A percentile compares a stretch with the other conserved stretches of the same genome.
These are phyloP conservation scores for Dicrostonyx torquatus DNA, from an alignment of 2,797 vertebrate genomes.

Conservation along the genomic window DNA sequence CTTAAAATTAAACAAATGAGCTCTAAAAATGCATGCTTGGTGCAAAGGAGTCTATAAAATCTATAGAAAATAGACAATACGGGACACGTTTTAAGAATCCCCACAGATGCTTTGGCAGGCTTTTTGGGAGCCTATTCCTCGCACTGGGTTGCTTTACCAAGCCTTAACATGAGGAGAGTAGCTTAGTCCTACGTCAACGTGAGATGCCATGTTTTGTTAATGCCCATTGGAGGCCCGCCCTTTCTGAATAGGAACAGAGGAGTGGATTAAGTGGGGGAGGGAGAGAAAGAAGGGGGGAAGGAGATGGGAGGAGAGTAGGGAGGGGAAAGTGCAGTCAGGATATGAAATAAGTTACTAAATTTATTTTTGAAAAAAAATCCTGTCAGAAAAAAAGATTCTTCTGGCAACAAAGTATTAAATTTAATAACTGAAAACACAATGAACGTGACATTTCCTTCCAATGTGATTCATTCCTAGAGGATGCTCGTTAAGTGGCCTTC, in stretches of 20 bases:
- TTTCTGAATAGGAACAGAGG: neutral
- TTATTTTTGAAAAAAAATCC: neutral
- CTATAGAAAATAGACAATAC: conserved; percentile 17
- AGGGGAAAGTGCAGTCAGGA: neutral
- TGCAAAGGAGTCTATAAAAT: neutral
- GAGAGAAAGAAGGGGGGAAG: neutral
- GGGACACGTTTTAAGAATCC: neutral
- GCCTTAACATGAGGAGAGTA: neutral
- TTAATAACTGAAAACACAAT: neutral
- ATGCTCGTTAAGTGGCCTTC: neutral
- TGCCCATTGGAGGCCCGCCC: neutral
- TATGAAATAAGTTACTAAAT: neutral
- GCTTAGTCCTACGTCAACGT: neutral
- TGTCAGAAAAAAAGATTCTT: neutral
- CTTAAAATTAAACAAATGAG: conserved; percentile 25
- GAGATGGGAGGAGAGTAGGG: no score
- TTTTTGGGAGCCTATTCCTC: neutral
- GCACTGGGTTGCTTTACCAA: neutral
- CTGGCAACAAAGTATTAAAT: neutral
- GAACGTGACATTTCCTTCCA: neutral
- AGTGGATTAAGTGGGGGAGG: neutral
- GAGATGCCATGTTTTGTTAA: neutral
- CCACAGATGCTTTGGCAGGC: neutral
- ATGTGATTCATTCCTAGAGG: neutral
- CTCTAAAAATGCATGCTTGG: neutral